Evolutionary conservation across 2,888 invertebrate genomes (phyloP), one percentile per base, ranked within the genome.

Genomic region (Drosophila stalkeri): DNA sequence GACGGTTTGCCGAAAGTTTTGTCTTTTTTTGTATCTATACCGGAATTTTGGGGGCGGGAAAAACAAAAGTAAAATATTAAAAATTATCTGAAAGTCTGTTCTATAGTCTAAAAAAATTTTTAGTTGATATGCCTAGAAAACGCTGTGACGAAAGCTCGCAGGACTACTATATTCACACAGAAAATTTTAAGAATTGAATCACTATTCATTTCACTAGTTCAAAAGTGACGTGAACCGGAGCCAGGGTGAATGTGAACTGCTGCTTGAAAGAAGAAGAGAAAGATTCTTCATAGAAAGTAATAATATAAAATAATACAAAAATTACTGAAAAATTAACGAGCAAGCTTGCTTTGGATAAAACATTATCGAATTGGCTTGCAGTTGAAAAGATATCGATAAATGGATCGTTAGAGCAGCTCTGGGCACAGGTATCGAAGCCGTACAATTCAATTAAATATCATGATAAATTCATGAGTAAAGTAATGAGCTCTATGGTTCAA

Each of bases 41-140:
- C 35, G 47, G 39, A 66, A 68, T 68, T 62, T 74, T 4, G 72
- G 27, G n/a, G 12, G 9, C 20, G 35, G 35, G 56, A 27, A 57
- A 39, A 60, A 54, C 41, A 57, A 64, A 72, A 60, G 33, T 56
- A 27, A 56, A 56, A 63, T 18, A 37, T 43, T 46, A 18, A 46
- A 65, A 65, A 56, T 46, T 52, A 37, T 61, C 37, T 46, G 20
- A 57, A 54, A 47, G 57, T 31, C 37, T 12, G 72, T 57, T 43
- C 35, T 35, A 39, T 23, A 31, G 23, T 57, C 31, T 16, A 33
- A 64, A 57, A 20, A 72, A 23, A 27, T 27, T 27, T 35, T 54
- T 64, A 12, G 14, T 47, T 47, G 47, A 51, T 18, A 27, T 27
- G 44, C 6, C 18, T 31, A 3, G 18, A 6, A 31, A n/a, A n/a